These are phyloP conservation scores for Pseudochaenichthys georgianus DNA, from an alignment of 2,797 vertebrate species.

Conservation along the genomic window DNA sequence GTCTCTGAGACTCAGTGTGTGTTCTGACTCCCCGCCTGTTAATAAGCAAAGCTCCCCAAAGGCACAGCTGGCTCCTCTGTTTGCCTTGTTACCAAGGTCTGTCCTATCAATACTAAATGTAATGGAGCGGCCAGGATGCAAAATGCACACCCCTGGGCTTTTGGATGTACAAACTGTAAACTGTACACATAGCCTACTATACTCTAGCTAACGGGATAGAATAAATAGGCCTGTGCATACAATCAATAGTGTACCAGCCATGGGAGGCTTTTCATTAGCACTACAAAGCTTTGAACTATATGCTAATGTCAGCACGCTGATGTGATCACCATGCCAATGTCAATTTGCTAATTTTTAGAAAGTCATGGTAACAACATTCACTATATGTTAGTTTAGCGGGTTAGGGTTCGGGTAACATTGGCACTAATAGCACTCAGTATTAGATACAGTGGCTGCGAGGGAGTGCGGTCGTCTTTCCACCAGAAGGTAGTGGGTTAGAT, in stretches of 20 bases:
- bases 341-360: not conserved
- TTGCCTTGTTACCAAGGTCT: constrained; percentile 68
- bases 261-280: not conserved
- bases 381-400: not conserved
- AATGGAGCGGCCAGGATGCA: constrained; percentile 51
- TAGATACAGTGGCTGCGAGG: too few relatives aligned
- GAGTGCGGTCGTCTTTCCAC: too few relatives aligned
- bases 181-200: not conserved
- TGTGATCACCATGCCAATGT: not conserved
- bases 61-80: constrained; percentile 70
- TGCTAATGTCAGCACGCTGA: constrained; percentile 14
- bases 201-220: constrained; percentile 12
- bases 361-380: not conserved
- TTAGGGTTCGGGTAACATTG: not conserved
- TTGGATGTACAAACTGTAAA: constrained; percentile 16
- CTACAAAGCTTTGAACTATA: not conserved
- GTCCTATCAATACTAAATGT: constrained; percentile 63
- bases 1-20: constrained; percentile 63
- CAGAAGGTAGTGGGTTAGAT: too few relatives aligned
- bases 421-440: not conserved
- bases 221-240: not conserved
- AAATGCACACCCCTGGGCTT: constrained; percentile 37
- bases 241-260: constrained; percentile 8
- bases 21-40: constrained; percentile 71
- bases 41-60: constrained; percentile 74